Evolutionary conservation across 2,797 vertebrate genomes (phyloP).

Genomic region (Peromyscus melanophrys): DNA sequence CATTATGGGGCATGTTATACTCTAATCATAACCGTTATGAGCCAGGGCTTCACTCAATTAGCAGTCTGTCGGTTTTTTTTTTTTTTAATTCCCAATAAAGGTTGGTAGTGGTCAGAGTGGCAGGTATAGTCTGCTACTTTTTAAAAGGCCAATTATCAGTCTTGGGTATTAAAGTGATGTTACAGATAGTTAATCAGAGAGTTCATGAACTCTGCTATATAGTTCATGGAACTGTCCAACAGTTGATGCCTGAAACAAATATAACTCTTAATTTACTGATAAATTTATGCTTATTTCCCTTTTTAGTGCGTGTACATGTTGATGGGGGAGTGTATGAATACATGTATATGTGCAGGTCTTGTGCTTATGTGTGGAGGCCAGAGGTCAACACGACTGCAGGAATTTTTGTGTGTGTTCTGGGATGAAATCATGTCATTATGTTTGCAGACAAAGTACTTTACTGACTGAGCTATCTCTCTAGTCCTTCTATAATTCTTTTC

Average conservation of each 20-base stretch:
- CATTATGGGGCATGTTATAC: conserved; percentile 81
- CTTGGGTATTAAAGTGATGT: conserved; percentile 76
- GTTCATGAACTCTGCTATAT: conserved; percentile 74
- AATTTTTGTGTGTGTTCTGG: background rate
- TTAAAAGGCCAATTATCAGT: conserved; percentile 86
- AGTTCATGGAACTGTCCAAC: conserved; percentile 76
- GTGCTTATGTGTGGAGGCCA: background rate
- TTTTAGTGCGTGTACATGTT: background rate
- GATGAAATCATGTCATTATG: background rate
- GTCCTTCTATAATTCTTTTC: background rate
- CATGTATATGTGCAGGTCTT: background rate
- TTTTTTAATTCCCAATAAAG: conserved; percentile 85
- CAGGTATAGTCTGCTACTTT: conserved; percentile 86
- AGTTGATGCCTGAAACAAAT: conserved; percentile 76
- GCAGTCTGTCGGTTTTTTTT: conserved; percentile 80
- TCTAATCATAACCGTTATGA: conserved; percentile 88
- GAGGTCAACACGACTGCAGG: background rate
- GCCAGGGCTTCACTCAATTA: conserved; percentile 88
- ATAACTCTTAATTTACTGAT: conserved; percentile 41
- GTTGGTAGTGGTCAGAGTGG: conserved; percentile 85
- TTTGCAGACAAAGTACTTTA: background rate
- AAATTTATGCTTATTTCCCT: background rate
- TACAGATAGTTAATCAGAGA: conserved; percentile 85
- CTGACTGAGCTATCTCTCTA: background rate
- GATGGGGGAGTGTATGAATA: background rate